These are phyloP conservation scores for Thomomys bottae DNA, from an alignment of 2,113 vertebrate genomes.

Conservation along the genomic window DNA sequence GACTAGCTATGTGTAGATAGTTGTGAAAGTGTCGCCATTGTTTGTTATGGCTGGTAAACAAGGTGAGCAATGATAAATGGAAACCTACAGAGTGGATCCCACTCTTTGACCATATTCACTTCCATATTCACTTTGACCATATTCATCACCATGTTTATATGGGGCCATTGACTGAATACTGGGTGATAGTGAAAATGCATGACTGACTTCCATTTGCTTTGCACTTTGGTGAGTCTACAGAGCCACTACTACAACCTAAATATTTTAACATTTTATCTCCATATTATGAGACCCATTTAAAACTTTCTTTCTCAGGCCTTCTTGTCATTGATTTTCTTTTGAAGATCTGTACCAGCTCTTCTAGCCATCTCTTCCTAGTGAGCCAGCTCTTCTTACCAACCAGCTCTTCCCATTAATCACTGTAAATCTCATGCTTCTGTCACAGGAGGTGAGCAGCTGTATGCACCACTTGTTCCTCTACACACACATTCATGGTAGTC, in stretches of 20 bases:
- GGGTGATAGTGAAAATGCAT: background rate
- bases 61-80: background rate
- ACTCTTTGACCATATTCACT: background rate
- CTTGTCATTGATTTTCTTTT: background rate
- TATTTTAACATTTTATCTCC: background rate
- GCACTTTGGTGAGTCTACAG: background rate
- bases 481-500: background rate
- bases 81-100: background rate
- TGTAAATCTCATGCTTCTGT: background rate
- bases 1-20: background rate
- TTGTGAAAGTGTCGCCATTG: background rate
- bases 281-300: background rate
- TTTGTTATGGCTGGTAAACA: background rate
- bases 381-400: background rate
- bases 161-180: background rate
- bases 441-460: background rate
- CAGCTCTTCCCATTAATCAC: background rate
- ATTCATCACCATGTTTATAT: no score
- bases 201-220: background rate
- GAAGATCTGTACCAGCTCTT: background rate
- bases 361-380: background rate
- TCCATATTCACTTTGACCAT: background rate
- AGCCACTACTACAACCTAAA: background rate
- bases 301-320: background rate
- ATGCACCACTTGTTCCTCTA: background rate